Conservation (phyloP, 2,888 invertebrate species). For the Caenorhabditis afra region DNA sequence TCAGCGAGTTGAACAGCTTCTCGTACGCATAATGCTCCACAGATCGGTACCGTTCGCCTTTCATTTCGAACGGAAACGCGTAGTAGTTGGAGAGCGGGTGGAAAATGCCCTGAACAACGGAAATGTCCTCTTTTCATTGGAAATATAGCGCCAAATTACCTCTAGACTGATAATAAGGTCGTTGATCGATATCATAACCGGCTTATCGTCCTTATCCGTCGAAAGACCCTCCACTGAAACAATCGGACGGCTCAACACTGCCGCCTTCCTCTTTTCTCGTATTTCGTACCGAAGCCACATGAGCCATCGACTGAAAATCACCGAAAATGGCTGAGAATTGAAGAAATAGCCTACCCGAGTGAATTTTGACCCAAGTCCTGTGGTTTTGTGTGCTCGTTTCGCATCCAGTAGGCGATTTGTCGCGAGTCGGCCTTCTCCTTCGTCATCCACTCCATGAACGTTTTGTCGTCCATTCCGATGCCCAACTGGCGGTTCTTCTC, state of each 20-base stretch:
- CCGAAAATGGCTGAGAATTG: too few species aligned
- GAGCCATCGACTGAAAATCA: conserved; percentile 67
- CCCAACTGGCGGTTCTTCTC: conserved; percentile 74
- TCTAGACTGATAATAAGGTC: conserved; percentile 73
- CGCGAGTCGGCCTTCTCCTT: conserved; percentile 69
- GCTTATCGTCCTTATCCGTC: conserved; percentile 74
- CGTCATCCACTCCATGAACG: conserved; percentile 73
- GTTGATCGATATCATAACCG: conserved; percentile 71
- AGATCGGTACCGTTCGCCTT: conserved; percentile 75
- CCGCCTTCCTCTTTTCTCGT: conserved; percentile 52
- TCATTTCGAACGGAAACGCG: conserved; percentile 67
- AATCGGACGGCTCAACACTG: conserved; percentile 59
- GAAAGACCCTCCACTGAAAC: conserved; percentile 71
- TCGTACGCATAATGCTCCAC: conserved; percentile 80
- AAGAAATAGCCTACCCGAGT: conserved; percentile 74
- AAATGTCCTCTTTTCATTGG: too few species aligned
- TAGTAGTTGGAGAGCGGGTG: conserved; percentile 78
- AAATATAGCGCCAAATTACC: too few species aligned
- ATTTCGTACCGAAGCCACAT: conserved; percentile 78
- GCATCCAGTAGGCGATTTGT: conserved; percentile 74
- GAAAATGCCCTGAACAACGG: conserved; percentile 73
- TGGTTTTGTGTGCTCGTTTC: conserved; percentile 69
- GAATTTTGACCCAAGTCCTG: conserved; percentile 75
- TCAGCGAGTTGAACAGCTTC: conserved; percentile 69
- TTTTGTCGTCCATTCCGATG: conserved; percentile 75